Percentiles rank a stretch among this genome's conserved stretches.
Conservation (phyloP, 2,888 invertebrate species). For the Eupeodes latifasciatus region DNA sequence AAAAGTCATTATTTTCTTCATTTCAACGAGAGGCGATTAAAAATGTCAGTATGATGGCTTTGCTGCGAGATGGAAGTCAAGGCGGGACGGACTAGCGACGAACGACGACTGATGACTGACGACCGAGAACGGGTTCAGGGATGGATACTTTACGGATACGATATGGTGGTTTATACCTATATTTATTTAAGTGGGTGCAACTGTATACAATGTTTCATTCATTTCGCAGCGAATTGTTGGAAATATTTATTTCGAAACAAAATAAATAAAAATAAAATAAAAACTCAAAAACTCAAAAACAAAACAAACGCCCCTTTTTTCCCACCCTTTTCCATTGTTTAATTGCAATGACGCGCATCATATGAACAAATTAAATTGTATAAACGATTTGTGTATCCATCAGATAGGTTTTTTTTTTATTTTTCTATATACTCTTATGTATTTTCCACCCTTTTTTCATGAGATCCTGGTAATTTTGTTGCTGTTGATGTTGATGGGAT, state of each 20-base stretch:
- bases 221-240: not conserved
- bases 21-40: conserved; percentile 69
- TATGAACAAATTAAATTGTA: conserved; percentile 72
- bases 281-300: not conserved
- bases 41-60: conserved; percentile 55
- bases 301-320: conserved; percentile 10
- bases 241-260: not conserved
- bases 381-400: conserved; percentile 53
- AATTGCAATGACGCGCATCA: conserved; percentile 73
- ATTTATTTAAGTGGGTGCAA: conserved; percentile 44
- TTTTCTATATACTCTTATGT: not conserved
- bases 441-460: conserved; percentile 5
- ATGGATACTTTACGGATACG: not conserved
- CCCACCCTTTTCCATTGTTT: conserved; percentile 46
- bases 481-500: conserved; percentile 48
- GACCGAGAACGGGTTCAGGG: too few species aligned
- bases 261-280: not conserved
- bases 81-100: not conserved
- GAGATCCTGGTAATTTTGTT: conserved; percentile 53
- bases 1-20: conserved; percentile 76
- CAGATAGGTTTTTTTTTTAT: conserved; percentile 12
- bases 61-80: conserved; percentile 11
- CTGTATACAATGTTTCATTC: conserved; percentile 16
- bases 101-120: too few species aligned
- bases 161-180: conserved; percentile 3